These are phyloP conservation scores for Arnoldichthys spilopterus DNA, from an alignment of 2,797 vertebrate genomes.

Conservation along the genomic window DNA sequence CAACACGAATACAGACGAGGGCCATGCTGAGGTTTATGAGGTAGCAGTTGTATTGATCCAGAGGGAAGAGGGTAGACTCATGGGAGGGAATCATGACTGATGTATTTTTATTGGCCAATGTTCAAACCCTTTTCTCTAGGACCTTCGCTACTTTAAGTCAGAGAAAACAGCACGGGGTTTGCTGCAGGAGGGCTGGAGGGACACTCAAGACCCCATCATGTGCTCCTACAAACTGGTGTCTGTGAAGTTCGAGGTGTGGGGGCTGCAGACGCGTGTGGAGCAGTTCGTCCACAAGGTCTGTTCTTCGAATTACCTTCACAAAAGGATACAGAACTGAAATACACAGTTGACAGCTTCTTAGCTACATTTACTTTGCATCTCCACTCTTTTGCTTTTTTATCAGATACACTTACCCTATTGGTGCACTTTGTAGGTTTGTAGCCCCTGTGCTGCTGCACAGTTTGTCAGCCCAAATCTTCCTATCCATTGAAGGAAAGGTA, in stretches of 20 bases:
- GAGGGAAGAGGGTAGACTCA: not conserved
- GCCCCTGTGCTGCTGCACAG: too few relatives aligned
- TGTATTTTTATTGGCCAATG: slow-evolving; percentile 3
- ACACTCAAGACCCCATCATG: slow-evolving; percentile 94
- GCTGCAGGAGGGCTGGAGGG: slow-evolving; percentile 94
- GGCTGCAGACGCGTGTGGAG: slow-evolving; percentile 97
- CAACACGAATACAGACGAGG: not conserved
- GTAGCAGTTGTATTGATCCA: not conserved
- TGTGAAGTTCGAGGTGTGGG: slow-evolving; percentile 99
- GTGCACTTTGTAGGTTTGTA: too few relatives aligned
- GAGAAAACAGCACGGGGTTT: slow-evolving; percentile 93
- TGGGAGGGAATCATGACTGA: not conserved
- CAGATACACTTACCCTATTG: not conserved
- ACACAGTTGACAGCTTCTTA: too few relatives aligned
- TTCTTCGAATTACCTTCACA: not conserved
- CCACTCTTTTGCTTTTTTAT: not conserved
- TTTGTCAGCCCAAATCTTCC: too few relatives aligned
- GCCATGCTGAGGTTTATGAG: not conserved
- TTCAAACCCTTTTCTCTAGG: slow-evolving; percentile 73
- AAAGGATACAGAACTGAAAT: too few relatives aligned
- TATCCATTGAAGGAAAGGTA: too few relatives aligned
- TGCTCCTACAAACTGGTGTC: slow-evolving; percentile 98
- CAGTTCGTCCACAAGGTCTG: slow-evolving; percentile 97
- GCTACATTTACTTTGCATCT: too few relatives aligned
- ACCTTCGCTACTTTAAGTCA: slow-evolving; percentile 93